Conservation (phyloP, 2,113 vertebrate species). For the Argyrosomus japonicus region DNA sequence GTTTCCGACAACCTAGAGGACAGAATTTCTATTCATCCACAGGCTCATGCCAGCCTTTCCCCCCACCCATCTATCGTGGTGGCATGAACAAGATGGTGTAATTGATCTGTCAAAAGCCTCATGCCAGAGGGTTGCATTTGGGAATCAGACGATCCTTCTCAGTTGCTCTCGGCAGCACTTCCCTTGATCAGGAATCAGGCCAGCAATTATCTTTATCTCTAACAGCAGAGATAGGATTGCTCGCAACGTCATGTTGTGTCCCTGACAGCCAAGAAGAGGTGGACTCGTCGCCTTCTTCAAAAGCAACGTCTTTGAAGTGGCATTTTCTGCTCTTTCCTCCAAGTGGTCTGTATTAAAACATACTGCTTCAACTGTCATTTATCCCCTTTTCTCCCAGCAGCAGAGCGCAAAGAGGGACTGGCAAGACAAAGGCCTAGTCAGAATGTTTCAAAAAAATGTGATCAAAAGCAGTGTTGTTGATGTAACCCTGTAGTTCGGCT, state of each 20-base stretch:
- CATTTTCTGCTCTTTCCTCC: conserved; percentile 12
- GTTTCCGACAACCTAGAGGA: conserved; percentile 58
- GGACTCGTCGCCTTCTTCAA: conserved; percentile 16
- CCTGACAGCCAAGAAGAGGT: conserved; percentile 28
- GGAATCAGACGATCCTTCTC: conserved; percentile 50
- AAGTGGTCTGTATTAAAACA: neutral
- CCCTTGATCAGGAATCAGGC: conserved; percentile 56
- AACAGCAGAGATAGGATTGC: conserved; percentile 40
- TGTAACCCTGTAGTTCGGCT: neutral
- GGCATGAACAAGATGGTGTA: conserved; percentile 47
- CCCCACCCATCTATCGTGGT: conserved; percentile 11
- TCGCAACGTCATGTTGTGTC: conserved; percentile 29
- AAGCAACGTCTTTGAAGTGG: conserved; percentile 13
- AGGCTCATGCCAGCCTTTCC: conserved; percentile 21
- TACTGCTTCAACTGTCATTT: neutral
- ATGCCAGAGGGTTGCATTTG: conserved; percentile 41
- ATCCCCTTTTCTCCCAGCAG: neutral
- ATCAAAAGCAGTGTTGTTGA: conserved; percentile 15
- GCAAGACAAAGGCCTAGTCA: conserved; percentile 14
- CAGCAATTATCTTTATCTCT: conserved; percentile 63
- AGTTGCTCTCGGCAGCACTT: conserved; percentile 22
- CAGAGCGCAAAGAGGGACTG: conserved; percentile 14
- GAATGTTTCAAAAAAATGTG: neutral
- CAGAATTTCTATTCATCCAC: conserved; percentile 55
- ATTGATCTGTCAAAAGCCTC: conserved; percentile 69